phyloP scores from a whole-genome alignment of 2,113 vertebrate species.

The Lophius piscatorius region DNA sequence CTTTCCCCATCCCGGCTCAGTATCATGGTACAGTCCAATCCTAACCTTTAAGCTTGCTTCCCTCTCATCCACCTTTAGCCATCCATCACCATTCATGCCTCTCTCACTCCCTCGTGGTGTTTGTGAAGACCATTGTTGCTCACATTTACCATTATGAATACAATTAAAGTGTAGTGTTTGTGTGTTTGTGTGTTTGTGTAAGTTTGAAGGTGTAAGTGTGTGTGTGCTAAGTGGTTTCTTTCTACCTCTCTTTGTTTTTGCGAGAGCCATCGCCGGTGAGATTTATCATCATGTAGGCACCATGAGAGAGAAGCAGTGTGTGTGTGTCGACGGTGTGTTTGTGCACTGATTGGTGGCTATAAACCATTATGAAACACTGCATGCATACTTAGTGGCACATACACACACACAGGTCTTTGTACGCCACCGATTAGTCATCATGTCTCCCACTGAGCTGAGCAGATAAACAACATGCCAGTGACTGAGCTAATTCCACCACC shows the following conservation, averaged over 20 bases:
- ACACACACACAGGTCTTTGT: slow-evolving; percentile 20
- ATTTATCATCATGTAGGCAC: slow-evolving; percentile 25
- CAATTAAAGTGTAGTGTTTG: slow-evolving; percentile 2
- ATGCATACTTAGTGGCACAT: slow-evolving; percentile 1
- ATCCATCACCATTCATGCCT: slow-evolving; percentile 32
- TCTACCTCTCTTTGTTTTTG: slow-evolving; percentile 1
- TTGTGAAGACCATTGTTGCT: slow-evolving; percentile 34
- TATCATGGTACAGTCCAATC: slow-evolving; percentile 28
- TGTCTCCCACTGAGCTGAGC: slow-evolving; percentile 46
- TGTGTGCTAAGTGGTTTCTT: slow-evolving; percentile 14
- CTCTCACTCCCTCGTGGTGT: slow-evolving; percentile 17
- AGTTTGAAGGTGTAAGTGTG: neutral
- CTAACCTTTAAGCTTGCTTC: slow-evolving; percentile 48
- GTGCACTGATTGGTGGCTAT: slow-evolving; percentile 17
- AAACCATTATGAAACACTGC: slow-evolving; percentile 15
- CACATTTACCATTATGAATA: slow-evolving; percentile 41
- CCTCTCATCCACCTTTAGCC: slow-evolving; percentile 25
- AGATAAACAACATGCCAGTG: slow-evolving; percentile 53
- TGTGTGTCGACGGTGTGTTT: slow-evolving; percentile 6
- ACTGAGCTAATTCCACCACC: slow-evolving; percentile 46
- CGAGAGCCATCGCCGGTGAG: slow-evolving; percentile 1
- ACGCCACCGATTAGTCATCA: slow-evolving; percentile 40
- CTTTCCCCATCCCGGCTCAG: neutral
- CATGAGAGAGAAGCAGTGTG: neutral
- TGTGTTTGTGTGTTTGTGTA: slow-evolving; percentile 1